Evolutionary conservation across 2,113 vertebrate genomes (phyloP), one percentile per base, ranked within the genome.

Genomic region (Tichodroma muraria): DNA sequence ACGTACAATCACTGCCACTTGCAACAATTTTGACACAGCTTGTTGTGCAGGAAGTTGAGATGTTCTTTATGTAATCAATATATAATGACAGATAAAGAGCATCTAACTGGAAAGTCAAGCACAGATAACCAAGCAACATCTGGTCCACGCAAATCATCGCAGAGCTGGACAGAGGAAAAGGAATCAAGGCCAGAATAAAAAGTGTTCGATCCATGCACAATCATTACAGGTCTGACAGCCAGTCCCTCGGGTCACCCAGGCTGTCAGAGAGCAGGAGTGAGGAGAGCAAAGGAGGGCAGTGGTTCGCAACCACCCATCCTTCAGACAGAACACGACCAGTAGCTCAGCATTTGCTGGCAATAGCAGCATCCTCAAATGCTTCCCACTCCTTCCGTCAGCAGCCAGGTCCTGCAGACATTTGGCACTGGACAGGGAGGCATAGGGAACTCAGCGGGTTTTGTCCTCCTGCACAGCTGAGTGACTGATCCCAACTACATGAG

Each of bases 41-140:
- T 71, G 40, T 75, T 60, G 56, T 79, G 69, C 70, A 13, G 23
- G 49, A 73, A 92, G 53, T 69, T 78, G 60, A 95, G 63, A 63
- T 38, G n/a, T 83, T 95, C 52, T 96, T 91, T 28, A 38, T n/a
- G 40, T 16, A 72, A 94, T 96, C 85, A 92, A 94, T 92, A 85
- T 8, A 21, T 80, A 95, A 85, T 25, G 78, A 85, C 21, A 88
- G 59, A 83, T 50, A 94, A 92, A 85, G 77, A 95, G 33, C 88
- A 70, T 45, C 44, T 89, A 70, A 75, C 75, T 70, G 85, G 56
- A 80, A 91, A 93, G 61, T 80, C 69, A 85, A 75, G 72, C 79
- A 64, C 13, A 65, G 53, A 45, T n/a, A 83, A 72, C 40, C 33
- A 80, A 80, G 68, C 13, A 88, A 85, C 76, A 72, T 54, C 70